Percentiles rank a stretch among this genome's conserved stretches.
These are phyloP conservation scores for Drosophila hamatofila DNA, from an alignment of 2,888 invertebrate genomes.

Conservation along the genomic window DNA sequence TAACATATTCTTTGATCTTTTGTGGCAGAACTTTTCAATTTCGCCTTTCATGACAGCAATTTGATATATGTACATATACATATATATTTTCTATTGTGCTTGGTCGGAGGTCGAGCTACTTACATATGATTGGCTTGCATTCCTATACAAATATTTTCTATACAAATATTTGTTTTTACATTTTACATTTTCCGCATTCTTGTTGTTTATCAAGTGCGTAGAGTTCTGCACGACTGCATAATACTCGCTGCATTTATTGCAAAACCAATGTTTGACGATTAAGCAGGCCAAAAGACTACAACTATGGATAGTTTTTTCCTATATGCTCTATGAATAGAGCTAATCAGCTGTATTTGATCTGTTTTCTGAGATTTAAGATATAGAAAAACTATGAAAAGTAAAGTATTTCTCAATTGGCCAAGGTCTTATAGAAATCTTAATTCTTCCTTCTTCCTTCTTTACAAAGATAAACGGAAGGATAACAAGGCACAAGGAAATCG, in stretches of 20 bases:
- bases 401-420: not conserved
- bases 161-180: not conserved
- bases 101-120: not conserved
- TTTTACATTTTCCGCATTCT: too few relatives aligned
- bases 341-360: too few relatives aligned
- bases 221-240: not conserved
- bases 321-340: too few relatives aligned
- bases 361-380: too few relatives aligned
- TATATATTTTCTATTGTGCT: not conserved
- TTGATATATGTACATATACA: not conserved
- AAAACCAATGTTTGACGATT: not conserved
- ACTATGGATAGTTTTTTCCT: too few relatives aligned
- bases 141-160: not conserved
- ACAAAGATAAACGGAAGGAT: too few relatives aligned
- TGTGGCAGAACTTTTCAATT: constrained; percentile 4
- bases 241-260: not conserved
- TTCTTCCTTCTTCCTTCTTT: too few relatives aligned
- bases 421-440: too few relatives aligned
- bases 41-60: not conserved
- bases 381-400: too few relatives aligned
- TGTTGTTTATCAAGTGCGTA: not conserved
- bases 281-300: too few relatives aligned
- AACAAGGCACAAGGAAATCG: too few relatives aligned
- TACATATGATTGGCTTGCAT: not conserved
- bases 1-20: not conserved